Percentiles rank a stretch among this genome's conserved stretches.
Conservation (phyloP, 2,113 vertebrate genomes). For the Zosterops pallidus region DNA sequence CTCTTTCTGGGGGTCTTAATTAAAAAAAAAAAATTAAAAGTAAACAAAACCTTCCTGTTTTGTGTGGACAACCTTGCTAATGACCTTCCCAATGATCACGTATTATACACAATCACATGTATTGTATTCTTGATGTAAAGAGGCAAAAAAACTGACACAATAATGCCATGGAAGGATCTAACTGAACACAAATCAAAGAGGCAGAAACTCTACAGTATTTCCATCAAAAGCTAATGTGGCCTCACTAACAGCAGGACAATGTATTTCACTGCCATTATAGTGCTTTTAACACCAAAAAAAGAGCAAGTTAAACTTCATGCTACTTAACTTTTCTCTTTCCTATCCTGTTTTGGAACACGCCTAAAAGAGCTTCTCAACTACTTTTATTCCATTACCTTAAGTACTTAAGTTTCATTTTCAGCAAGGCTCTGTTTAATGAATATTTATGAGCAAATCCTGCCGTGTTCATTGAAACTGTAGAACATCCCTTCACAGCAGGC, state of each 20-base stretch:
- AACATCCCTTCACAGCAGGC: conserved; percentile 72
- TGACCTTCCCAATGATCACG: not conserved
- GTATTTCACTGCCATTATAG: not conserved
- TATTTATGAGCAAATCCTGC: conserved; percentile 79
- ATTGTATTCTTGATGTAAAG: not conserved
- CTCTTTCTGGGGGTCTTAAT: not conserved
- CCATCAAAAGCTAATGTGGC: not conserved
- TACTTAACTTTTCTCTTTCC: conserved; percentile 13
- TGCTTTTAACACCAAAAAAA: conserved; percentile 6
- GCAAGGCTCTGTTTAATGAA: conserved; percentile 76
- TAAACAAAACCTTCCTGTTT: not conserved
- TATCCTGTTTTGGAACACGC: not conserved
- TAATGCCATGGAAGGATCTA: not conserved
- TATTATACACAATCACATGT: not conserved
- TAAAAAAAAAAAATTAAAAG: not conserved
- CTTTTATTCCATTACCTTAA: conserved; percentile 74
- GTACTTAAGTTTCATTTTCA: conserved; percentile 79
- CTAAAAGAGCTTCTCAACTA: conserved; percentile 64
- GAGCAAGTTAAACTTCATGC: not conserved
- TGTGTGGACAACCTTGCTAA: not conserved
- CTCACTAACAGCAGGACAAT: not conserved
- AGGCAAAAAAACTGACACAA: not conserved
- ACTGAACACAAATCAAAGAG: not conserved
- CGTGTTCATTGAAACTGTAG: conserved; percentile 70
- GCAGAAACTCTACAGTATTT: not conserved